Conservation (phyloP, 37 sponge, comb jelly and placozoan species). For the Petrosia ficiformis region DNA sequence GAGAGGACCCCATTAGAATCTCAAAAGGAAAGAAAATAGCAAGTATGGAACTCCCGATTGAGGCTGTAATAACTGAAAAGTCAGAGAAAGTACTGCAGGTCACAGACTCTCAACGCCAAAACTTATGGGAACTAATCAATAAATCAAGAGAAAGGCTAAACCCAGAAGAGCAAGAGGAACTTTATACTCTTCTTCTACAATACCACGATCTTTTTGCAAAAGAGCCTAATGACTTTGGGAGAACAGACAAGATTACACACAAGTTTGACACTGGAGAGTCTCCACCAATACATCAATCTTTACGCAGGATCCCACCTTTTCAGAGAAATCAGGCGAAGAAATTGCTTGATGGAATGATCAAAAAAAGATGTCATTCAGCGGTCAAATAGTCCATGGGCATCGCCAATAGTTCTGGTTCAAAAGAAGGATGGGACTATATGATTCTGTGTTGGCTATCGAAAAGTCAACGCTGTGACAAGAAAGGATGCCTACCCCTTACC, state of each 20-base stretch:
- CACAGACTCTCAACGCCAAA: too few species aligned
- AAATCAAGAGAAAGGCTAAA: neutral
- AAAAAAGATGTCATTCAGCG: too few species aligned
- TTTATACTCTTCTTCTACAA: neutral
- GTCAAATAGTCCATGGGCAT: too few species aligned
- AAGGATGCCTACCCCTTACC: conserved; percentile 19
- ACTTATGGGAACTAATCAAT: neutral
- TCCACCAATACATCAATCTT: conserved; percentile 26
- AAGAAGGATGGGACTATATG: conserved; percentile 42
- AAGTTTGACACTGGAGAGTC: conserved; percentile 34
- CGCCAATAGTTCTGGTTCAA: conserved; percentile 32
- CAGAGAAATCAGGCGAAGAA: conserved; percentile 17
- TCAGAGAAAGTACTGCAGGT: neutral
- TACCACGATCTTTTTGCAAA: conserved; percentile 6
- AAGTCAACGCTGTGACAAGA: conserved; percentile 35
- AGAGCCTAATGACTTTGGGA: neutral
- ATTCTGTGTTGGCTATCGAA: conserved; percentile 54
- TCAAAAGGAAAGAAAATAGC: conserved; percentile 7
- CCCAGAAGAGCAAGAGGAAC: neutral
- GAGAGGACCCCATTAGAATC: neutral
- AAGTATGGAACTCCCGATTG: neutral
- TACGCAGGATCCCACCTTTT: conserved; percentile 27
- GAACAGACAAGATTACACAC: conserved; percentile 15
- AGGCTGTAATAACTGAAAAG: neutral
- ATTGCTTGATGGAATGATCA: conserved; percentile 30